Evolutionary conservation across 92 coral and sea anemone genomes (phyloP), one percentile per base, ranked within the genome.

Genomic region (Nematostella vectensis): DNA sequence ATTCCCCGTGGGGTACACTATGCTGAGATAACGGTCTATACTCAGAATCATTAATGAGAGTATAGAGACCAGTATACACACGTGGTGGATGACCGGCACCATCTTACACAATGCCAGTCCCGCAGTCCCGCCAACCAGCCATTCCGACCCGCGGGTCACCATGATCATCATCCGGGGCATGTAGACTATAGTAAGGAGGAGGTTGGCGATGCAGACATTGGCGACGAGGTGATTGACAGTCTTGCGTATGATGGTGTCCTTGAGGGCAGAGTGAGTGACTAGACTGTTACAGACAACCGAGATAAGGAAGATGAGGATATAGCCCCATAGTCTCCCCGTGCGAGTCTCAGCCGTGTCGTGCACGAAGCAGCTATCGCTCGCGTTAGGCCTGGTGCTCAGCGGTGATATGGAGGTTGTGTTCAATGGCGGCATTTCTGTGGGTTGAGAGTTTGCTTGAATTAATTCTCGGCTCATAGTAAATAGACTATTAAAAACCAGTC

Each of bases 121-220:
- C 20, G 67, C n/a, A 2, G 44, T 31, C 0, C 77, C 82, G 3
- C 54, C 70, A 1, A 76, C 55, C 0, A 59, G 17, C 82, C 82
- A 76, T 0, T 3, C 37, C 1, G 54, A 38, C 1, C 82, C 82
- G 1, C 26, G 25, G 8, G 57, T 29, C 20, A 72, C 47, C 54
- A 62, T 68, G 3, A 69, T 71, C 60, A 76, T 61, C 31, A 69
- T 48, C 28, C 82, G 69, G 0, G 82, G 77, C 76, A 76, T 69
- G 24, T 76, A 76, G 3, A 76, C 71, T 21, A 50, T 12, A 0
- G 82, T 69, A 25, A 69, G 68, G 11, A 42, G 19, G 33, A 76
- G 27, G 26, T 76, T 73, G 0, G 82, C 67, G 3, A 59, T 28
- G 25, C 70, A 47, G 43, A 76, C 31, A 48, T 76, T 76, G 13